Evolutionary conservation across 2,797 vertebrate species (phyloP), one percentile per base, ranked within the genome.

Genomic region (Semotilus atromaculatus): DNA sequence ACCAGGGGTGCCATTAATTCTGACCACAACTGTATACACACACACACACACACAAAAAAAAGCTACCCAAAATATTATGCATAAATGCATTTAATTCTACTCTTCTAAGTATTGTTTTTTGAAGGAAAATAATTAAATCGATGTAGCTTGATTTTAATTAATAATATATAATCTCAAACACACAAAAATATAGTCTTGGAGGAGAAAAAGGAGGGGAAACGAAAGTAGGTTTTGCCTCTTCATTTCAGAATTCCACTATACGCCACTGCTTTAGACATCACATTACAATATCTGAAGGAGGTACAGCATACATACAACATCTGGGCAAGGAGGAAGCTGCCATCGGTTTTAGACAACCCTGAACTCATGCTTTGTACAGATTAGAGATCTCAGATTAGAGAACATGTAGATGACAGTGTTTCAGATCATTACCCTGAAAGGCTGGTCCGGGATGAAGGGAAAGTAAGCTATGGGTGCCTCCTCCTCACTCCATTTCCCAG

Each of bases 381-480:
- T 82, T 73, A 73, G 55, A 62, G 51, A 64, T 82, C 16, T 82
- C 23, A 77, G 53, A 18, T 77, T 29, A 29, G 55, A 77, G 38
- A 62, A 58, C 19, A 82, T 72, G 60, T 26, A 26, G 43, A 75
- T 66, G 19, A 29, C 68, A 72, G 60, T 6, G 82, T 31, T 78
- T 62, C 36, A 74, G 64, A 21, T 55, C 94, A 95, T 95, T 95
- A 99, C 98, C 96, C 97, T 96, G 91, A 99, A 99, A 48, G 98
- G 98, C 90, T 99, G 98, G 91, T 99, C 97, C 0, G 97, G 97
- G 91, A 99, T 99, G 93, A 99, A 99, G 0, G 98, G 98, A 67
- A 99, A 99, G 91, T 99, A 99, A 80, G 93, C 93, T 75, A 97
- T 98, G 78, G 97, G 94, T 0, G 95, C 95, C 87, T 99, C 97